These are phyloP conservation scores for Ciconia stormi DNA, from an alignment of 2,113 vertebrate genomes.

Conservation along the genomic window DNA sequence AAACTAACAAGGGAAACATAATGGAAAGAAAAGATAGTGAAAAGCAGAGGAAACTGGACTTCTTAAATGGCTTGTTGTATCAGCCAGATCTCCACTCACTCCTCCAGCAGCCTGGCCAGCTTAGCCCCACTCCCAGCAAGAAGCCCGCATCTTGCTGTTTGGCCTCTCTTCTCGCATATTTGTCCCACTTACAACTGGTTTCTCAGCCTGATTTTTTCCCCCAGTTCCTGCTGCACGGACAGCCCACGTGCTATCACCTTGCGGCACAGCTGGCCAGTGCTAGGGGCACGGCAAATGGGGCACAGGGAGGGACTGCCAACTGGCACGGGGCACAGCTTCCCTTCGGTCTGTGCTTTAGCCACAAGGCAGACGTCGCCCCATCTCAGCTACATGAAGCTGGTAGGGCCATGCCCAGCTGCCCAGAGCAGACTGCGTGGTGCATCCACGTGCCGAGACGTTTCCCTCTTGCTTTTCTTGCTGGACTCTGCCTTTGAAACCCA, in stretches of 20 bases:
- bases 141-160: not conserved
- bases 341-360: not conserved
- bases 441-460: not conserved
- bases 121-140: not conserved
- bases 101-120: not conserved
- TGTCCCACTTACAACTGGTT: not conserved
- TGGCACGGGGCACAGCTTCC: not conserved
- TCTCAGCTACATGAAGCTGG: not conserved
- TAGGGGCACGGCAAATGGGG: not conserved
- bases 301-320: not conserved
- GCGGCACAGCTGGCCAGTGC: not conserved
- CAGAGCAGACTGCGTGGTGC: not conserved
- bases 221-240: not conserved
- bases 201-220: not conserved
- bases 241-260: not conserved
- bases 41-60: not conserved
- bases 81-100: not conserved
- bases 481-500: not conserved
- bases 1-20: not conserved
- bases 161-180: not conserved
- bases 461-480: not conserved
- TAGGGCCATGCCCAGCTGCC: not conserved
- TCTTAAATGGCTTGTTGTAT: not conserved
- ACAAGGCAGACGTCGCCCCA: not conserved
- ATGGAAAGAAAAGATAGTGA: not conserved